These are phyloP conservation scores for Dolichoris vasculosae DNA, from an alignment of 1,140 invertebrate species.

Conservation along the genomic window DNA sequence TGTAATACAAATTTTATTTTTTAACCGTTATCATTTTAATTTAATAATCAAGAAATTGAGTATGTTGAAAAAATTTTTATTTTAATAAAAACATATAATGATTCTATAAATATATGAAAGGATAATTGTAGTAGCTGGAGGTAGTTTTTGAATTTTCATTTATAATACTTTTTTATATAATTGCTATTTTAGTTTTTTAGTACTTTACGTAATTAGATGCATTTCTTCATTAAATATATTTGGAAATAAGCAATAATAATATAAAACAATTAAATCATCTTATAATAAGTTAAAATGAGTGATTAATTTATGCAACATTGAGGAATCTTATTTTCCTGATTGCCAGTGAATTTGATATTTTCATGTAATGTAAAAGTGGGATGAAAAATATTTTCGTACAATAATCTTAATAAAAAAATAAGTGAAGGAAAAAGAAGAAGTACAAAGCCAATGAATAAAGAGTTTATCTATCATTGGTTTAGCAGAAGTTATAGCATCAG, in stretches of 20 bases:
- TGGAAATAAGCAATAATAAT: not conserved
- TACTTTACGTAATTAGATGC: no score
- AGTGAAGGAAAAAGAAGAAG: slow-evolving; percentile 4
- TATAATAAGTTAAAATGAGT: not conserved
- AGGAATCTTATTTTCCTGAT: not conserved
- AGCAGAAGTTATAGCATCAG: not conserved
- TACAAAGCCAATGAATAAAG: not conserved
- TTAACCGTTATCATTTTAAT: no score
- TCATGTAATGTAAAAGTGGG: not conserved
- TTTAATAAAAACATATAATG: no score
- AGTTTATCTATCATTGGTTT: slow-evolving; percentile 18
- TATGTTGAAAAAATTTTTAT: no score
- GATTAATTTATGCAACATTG: not conserved
- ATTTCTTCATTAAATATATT: not conserved
- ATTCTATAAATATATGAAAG: no score
- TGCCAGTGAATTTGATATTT: not conserved
- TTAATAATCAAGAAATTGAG: no score
- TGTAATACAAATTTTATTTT: no score
- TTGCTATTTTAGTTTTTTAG: not conserved
- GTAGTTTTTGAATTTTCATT: no score
- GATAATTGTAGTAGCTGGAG: no score
- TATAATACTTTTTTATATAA: no score
- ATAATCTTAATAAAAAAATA: slow-evolving; percentile 36
- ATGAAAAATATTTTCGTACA: no score
- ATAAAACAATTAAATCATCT: no score